Evolutionary conservation across 2,888 invertebrate genomes (phyloP), one percentile per base, ranked within the genome.

Genomic region (Nyleta sp.): DNA sequence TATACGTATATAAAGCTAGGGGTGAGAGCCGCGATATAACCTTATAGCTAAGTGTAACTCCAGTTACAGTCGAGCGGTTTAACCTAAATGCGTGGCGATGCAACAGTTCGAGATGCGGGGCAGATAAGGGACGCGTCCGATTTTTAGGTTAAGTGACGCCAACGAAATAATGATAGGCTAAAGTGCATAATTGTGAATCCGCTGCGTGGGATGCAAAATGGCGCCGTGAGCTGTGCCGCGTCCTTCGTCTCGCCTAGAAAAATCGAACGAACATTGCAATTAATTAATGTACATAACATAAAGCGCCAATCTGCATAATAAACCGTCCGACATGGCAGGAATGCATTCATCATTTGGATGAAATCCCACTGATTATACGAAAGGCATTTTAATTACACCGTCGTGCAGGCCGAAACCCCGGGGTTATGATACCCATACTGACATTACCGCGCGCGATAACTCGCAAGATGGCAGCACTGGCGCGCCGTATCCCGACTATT

Each of bases 201-300:
- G n/a, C 28, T 67, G 74, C 71, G 65, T 75, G 75, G 82, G 81
- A 80, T 60, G 82, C 62, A 83, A 84, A 82, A 82, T 83, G 83
- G 83, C 81, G 83, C 81, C 82, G 81, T 80, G 28, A 80, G 77
- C 81, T 67, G 80, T 72, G 15, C 22, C 57, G 78, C 83, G 85
- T 84, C 86, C 83, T 85, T 86, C 83, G 79, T 80, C 82, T 81
- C 80, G 81, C 81, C 76, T 81, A 78, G 71, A 81, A 82, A 82
- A 83, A 83, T 81, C 80, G 84, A 82, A 82, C 81, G 81, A 83
- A 84, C 84, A 83, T 83, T 84, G 83, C 83, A 85, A 85, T 86
- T 86, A 86, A 87, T 87, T 87, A 87, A 85, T 84, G 84, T 82
- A 83, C 83, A 83, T 87, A 86, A 86, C 85, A 85, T 84, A 84